Conservation (phyloP, 1,140 invertebrate genomes). For the Leptopilina clavipes region DNA sequence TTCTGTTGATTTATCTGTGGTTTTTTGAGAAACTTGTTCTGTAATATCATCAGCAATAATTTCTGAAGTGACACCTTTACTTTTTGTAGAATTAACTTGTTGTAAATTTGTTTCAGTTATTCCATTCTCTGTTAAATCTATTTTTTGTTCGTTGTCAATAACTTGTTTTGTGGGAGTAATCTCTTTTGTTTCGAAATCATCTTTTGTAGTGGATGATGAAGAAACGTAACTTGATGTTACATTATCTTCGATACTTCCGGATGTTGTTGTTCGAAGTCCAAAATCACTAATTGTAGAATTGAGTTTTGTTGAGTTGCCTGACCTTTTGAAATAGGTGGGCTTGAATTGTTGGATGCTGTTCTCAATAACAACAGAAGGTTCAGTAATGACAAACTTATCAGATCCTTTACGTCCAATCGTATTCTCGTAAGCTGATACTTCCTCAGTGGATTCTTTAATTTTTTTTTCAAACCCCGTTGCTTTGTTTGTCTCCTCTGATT, state of each 20-base stretch:
- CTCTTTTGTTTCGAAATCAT: not conserved
- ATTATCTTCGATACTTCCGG: slow-evolving; percentile 3
- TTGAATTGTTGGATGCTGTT: slow-evolving; percentile 64
- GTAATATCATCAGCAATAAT: not conserved
- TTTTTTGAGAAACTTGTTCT: not conserved
- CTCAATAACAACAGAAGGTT: slow-evolving; percentile 61
- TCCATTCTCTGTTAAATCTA: not conserved
- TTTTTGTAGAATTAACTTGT: not conserved
- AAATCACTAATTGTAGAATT: slow-evolving; percentile 30
- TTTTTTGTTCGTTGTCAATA: not conserved
- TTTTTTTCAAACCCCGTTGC: not conserved
- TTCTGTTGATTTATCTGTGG: not conserved
- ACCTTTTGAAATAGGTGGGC: slow-evolving; percentile 51
- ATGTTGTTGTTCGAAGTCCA: not conserved
- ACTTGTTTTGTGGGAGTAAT: slow-evolving; percentile 7
- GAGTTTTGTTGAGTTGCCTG: slow-evolving; percentile 47
- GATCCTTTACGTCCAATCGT: slow-evolving; percentile 59
- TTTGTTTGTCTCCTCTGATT: slow-evolving; percentile 32
- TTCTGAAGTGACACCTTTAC: not conserved
- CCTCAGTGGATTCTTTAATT: slow-evolving; percentile 45
- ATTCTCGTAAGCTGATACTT: slow-evolving; percentile 62
- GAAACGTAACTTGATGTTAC: not conserved
- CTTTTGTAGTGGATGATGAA: not conserved
- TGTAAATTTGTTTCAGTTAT: not conserved
- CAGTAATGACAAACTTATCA: slow-evolving; percentile 59